Base-by-base conservation (phyloP, 1,140 invertebrate species). In the Cherax destructor region DNA sequence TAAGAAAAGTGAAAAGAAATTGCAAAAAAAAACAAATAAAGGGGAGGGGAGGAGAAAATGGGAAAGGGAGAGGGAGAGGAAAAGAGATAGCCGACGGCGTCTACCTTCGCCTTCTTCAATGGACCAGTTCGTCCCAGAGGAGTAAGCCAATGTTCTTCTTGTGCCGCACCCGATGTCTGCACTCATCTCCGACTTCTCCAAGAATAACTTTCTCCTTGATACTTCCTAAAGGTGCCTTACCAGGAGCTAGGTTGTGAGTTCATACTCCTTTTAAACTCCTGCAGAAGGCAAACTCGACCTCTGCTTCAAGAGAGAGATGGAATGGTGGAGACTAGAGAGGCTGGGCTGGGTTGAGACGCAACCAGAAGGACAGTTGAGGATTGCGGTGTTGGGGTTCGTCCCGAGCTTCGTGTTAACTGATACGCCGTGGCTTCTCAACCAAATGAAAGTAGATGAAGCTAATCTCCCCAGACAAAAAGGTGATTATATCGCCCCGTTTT, bases 91-190 rank as follows among this genome's bases (percentile, higher is more conserved):
- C 61, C 41, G n/a, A 47, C 56, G 21, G n/a, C 74, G 74, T 87
- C 76, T 79, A 79, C 86, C 86, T 61, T 83, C 50, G 81, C 65
- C 76, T 89, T 47, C 87, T 84, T 91, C 88, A 91, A 91, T 91
- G 88, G 83, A 61, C 30, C 81, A 85, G 88, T 84, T 84, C 72
- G 72, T 85, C 88, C 88, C 83, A 65, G n/a, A 84, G 88, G 88
- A 85, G 74, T 79, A 61, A 85, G 59, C 88, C 88, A 91, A 91
- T 91, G 81, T 85, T 91, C 81, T 78, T 84, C 80, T 52, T 78
- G 86, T 78, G 86, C 74, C 76, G 74, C 21, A 24, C 86, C 30
- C 30, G 56, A 79, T 18, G 49, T 24, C 56, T 65, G 13, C 41
- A n/a, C n/a, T 10, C 83, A 18, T 65, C 61, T 18, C 61, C 18